Percentiles rank a stretch among this genome's conserved stretches.
These are phyloP conservation scores for Acipenser oxyrinchus DNA, from an alignment of 2,797 vertebrate genomes.

Conservation along the genomic window DNA sequence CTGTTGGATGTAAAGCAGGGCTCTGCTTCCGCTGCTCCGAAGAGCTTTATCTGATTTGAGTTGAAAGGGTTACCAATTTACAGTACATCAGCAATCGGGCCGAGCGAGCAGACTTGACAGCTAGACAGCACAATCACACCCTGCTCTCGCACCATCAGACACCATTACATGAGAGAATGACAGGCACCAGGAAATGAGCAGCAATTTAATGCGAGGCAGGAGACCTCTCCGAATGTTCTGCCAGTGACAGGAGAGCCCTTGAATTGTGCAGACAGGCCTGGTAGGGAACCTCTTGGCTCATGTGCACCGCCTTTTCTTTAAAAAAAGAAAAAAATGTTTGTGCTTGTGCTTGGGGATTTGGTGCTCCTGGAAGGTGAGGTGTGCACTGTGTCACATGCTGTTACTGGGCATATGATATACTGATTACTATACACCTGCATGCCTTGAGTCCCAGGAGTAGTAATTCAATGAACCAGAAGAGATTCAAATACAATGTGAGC, in stretches of 20 bases:
- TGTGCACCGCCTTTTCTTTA: too few species aligned
- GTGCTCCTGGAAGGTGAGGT: too few species aligned
- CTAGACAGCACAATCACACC: conserved; percentile 27
- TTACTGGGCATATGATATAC: too few species aligned
- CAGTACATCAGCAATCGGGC: conserved; percentile 27
- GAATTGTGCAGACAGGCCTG: conserved; percentile 22
- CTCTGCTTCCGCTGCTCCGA: too few species aligned
- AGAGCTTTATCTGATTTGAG: conserved; percentile 16
- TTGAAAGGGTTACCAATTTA: conserved; percentile 10
- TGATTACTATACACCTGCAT: too few species aligned
- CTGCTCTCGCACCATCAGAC: conserved; percentile 26
- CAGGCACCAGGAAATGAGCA: conserved; percentile 22
- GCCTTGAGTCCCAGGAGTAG: too few species aligned
- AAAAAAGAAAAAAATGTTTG: too few species aligned
- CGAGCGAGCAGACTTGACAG: conserved; percentile 26
- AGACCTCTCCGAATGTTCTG: neutral
- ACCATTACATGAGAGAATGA: conserved; percentile 34
- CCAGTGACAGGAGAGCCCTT: conserved; percentile 22
- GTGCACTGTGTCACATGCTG: too few species aligned
- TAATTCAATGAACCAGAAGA: too few species aligned
- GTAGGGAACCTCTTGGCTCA: conserved; percentile 13
- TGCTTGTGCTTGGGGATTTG: too few species aligned
- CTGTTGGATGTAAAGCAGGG: too few species aligned
- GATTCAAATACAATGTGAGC: too few species aligned
- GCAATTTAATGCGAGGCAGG: conserved; percentile 36